These are phyloP conservation scores for Sminthurides bifidus DNA, from an alignment of 1,140 invertebrate species.

Conservation along the genomic window DNA sequence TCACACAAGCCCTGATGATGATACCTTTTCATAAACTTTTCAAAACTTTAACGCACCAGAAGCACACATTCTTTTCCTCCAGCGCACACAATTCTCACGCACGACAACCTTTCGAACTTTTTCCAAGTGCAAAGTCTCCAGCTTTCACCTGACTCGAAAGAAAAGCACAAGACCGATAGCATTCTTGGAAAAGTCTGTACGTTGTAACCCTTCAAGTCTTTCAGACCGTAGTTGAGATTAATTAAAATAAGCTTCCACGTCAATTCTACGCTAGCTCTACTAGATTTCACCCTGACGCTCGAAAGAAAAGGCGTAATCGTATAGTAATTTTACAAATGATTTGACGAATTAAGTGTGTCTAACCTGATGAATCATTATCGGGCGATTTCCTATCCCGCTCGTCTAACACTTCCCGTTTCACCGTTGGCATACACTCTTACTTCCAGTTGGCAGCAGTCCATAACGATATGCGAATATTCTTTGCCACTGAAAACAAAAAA, in stretches of 20 bases:
- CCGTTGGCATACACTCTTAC: conserved; percentile 49
- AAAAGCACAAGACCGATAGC: too few relatives aligned
- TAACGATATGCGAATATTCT: conserved; percentile 76
- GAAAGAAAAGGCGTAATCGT: not conserved
- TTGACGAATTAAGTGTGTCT: conserved; percentile 2
- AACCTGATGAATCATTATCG: conserved; percentile 63
- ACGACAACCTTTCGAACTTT: too few relatives aligned
- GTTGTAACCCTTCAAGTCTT: too few relatives aligned
- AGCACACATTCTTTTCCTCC: too few relatives aligned
- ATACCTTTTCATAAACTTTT: too few relatives aligned
- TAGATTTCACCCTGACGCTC: not conserved
- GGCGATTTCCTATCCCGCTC: conserved; percentile 76
- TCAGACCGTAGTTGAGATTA: too few relatives aligned
- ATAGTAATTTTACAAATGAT: not conserved
- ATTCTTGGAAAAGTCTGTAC: too few relatives aligned
- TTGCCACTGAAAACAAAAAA: conserved; percentile 52
- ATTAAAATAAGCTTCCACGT: too few relatives aligned
- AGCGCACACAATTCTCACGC: too few relatives aligned
- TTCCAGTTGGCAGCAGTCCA: conserved; percentile 83
- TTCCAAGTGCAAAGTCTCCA: too few relatives aligned
- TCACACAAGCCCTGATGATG: not conserved
- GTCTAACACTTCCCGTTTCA: conserved; percentile 60
- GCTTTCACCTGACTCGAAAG: too few relatives aligned
- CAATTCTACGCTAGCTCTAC: not conserved
- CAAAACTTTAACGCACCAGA: too few relatives aligned